Percentiles rank a stretch among this genome's conserved stretches.
These are phyloP conservation scores for Apodemus speciosus DNA, from an alignment of 2,113 vertebrate genomes.

Conservation along the genomic window DNA sequence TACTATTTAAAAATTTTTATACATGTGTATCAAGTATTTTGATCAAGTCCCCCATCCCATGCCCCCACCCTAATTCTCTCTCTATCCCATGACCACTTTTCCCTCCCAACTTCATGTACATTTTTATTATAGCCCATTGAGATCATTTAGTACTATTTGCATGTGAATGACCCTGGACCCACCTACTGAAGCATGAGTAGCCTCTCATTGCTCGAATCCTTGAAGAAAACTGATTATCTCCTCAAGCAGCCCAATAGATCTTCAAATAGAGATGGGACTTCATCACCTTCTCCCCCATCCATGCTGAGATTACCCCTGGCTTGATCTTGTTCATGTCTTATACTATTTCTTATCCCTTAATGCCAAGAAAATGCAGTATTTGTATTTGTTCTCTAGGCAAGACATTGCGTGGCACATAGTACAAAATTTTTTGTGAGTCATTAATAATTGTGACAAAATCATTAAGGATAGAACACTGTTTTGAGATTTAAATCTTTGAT, in stretches of 20 bases:
- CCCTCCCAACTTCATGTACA: neutral
- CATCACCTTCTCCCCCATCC: too few relatives aligned
- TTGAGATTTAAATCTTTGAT: neutral
- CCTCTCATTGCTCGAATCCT: too few relatives aligned
- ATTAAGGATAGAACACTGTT: neutral
- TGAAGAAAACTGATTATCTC: neutral
- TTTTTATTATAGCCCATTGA: neutral
- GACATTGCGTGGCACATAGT: neutral
- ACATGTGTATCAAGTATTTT: neutral
- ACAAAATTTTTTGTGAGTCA: neutral
- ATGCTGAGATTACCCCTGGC: neutral
- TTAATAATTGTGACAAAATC: conserved; percentile 3
- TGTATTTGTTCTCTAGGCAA: neutral
- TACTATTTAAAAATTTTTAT: neutral
- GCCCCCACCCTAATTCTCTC: neutral
- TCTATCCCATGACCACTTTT: neutral
- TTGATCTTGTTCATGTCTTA: neutral
- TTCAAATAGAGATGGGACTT: neutral
- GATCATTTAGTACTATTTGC: neutral
- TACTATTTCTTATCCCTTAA: neutral
- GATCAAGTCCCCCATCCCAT: neutral
- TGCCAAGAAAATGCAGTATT: neutral
- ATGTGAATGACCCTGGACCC: neutral
- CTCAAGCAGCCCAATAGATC: neutral
- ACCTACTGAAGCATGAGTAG: neutral